Conservation (phyloP, 2,113 vertebrate genomes). For the Probosciger aterrimus region DNA sequence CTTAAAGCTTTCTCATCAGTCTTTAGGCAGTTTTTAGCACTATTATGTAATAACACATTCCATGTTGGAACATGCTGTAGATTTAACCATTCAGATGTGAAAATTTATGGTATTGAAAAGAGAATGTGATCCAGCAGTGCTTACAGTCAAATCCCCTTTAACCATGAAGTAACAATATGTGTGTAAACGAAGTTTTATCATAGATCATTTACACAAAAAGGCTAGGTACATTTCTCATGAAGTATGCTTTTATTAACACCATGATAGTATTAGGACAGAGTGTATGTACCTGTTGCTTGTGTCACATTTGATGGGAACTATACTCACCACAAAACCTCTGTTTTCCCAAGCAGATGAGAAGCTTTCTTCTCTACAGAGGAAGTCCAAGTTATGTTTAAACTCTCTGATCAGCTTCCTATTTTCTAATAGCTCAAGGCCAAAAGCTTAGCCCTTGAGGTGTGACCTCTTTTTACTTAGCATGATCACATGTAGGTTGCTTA, state of each 20-base stretch:
- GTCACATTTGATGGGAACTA: neutral
- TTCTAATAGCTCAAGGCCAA: neutral
- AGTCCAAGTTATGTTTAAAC: neutral
- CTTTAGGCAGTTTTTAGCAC: neutral
- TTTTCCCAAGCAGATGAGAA: neutral
- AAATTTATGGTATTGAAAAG: neutral
- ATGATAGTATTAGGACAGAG: neutral
- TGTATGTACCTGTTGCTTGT: neutral
- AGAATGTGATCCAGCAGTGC: neutral
- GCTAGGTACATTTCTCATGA: neutral
- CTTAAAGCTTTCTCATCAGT: neutral
- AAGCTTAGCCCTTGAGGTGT: neutral
- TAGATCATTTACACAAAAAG: neutral
- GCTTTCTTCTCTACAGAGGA: neutral
- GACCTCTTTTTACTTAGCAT: neutral
- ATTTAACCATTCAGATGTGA: neutral
- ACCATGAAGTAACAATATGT: neutral
- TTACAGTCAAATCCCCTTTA: neutral
- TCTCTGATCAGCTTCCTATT: neutral
- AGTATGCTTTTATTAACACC: neutral
- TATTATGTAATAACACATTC: neutral
- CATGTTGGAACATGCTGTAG: neutral
- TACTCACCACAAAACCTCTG: neutral
- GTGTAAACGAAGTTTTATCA: neutral
- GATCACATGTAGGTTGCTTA: neutral